Base-by-base conservation (phyloP, 1,140 invertebrate species). In the Tenebrio molitor region DNA sequence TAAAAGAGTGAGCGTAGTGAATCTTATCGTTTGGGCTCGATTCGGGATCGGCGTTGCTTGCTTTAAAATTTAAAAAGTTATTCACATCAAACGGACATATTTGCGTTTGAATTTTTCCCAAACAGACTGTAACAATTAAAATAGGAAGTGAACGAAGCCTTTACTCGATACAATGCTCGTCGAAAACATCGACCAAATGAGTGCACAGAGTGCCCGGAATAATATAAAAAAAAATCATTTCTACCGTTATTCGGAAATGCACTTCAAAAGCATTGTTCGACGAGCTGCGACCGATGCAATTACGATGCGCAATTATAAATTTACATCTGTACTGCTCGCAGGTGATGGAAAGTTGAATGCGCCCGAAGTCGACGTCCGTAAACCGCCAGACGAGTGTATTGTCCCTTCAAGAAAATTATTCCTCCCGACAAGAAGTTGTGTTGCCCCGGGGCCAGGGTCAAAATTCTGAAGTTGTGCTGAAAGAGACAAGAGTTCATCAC, bases 151-250 rank as follows among this genome's bases (percentile, higher is more conserved):
- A 25, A 58, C 50, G 29, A 25, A 58, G 50, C 29, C 50, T 23
- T 58, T 29, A n/a, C 50, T 58, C 29, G 29, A 29, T 58, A 58
- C 21, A 29, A 58, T 29, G 50, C 23, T 58, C 23, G 50, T 58
- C 19, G 50, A 58, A 58, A 58, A 58, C 50, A 58, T 58, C 50
- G 50, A 58, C 21, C 15, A 58, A 58, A 58, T 58, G 50, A 58
- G 50, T 29, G 21, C 23, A 29, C 29, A 23, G 23, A 58, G 50
- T 29, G 12, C 15, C 50, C 14, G 50, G 50, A 58, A 58, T 58
- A 58, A 58, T 58, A 29, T 58, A 50, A 50, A 50, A 58, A 29
- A 58, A 58, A 29, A 29, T 23, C 50, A 29, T 29, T 12, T 34
- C 50, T 25, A 6, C 19, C 8, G 29, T 58, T 58, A 58, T 58